Conservation (phyloP, 2,113 vertebrate genomes). For the Leptobrachium leishanense region DNA sequence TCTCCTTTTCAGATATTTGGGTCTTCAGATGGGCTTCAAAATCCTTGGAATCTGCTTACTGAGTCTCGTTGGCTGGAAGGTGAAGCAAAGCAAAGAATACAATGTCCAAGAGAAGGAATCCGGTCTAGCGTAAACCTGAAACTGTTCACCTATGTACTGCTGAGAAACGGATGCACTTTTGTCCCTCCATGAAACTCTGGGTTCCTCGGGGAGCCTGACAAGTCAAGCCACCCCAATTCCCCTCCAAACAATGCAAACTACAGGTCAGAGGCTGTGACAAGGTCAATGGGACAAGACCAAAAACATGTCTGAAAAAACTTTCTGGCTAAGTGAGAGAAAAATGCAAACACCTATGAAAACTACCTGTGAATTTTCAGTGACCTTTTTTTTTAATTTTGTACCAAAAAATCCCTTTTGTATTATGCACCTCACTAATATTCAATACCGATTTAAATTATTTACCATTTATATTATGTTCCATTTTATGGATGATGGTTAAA, state of each 20-base stretch:
- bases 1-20: conserved; percentile 77
- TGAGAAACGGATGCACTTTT: conserved; percentile 14
- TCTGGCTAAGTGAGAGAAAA: not conserved
- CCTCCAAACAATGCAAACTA: conserved; percentile 21
- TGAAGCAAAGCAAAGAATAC: conserved; percentile 83
- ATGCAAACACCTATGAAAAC: not conserved
- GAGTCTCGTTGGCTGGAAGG: conserved; percentile 78
- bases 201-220: conserved; percentile 23
- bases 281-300: not conserved
- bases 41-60: conserved; percentile 78
- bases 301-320: not conserved
- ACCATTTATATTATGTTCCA: not conserved
- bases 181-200: conserved; percentile 12
- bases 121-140: conserved; percentile 60
- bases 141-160: not conserved
- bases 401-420: not conserved
- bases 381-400: not conserved
- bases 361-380: not conserved
- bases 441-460: not conserved
- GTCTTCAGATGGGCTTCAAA: conserved; percentile 87
- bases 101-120: conserved; percentile 79
- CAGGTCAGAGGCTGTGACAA: not conserved
- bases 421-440: not conserved
- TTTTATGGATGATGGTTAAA: not conserved
- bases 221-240: not conserved